phyloP scores from a whole-genome alignment of 2,797 vertebrate species.

The Microhierax caerulescens region DNA sequence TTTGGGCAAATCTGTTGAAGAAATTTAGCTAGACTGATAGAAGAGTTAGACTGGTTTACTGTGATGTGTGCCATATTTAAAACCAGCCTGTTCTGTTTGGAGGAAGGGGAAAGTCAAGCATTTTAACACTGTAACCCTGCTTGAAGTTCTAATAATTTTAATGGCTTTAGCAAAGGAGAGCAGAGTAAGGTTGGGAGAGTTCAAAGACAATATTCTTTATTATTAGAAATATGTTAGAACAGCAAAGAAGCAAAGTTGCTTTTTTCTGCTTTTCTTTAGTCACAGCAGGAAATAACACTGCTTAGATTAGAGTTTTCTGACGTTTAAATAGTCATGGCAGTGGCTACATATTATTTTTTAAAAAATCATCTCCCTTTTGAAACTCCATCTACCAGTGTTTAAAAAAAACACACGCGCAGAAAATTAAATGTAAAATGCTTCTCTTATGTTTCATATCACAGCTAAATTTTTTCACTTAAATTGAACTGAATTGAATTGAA shows the following conservation, averaged over 20 bases:
- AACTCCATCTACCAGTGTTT: constrained; percentile 1
- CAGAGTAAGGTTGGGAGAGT: constrained; percentile 55
- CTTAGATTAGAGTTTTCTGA: constrained; percentile 51
- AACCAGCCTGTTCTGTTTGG: constrained; percentile 49
- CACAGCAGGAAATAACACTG: constrained; percentile 52
- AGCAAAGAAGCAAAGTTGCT: constrained; percentile 40
- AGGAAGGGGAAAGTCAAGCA: constrained; percentile 48
- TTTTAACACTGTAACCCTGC: constrained; percentile 48
- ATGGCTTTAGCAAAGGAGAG: constrained; percentile 70
- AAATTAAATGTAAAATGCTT: constrained; percentile 54
- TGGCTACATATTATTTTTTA: constrained; percentile 27
- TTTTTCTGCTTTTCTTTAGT: constrained; percentile 58
- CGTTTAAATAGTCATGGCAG: constrained; percentile 37
- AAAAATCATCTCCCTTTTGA: constrained; percentile 37
- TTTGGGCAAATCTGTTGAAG: constrained; percentile 75
- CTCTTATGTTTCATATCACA: constrained; percentile 41
- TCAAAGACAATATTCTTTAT: constrained; percentile 68
- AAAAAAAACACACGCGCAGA: not conserved
- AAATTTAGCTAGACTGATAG: constrained; percentile 74
- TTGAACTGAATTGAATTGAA: constrained; percentile 14
- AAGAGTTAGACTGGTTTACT: constrained; percentile 70
- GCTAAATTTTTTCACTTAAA: constrained; percentile 41
- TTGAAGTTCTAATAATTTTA: constrained; percentile 72
- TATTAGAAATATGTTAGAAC: constrained; percentile 64
- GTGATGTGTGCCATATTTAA: constrained; percentile 64